phyloP scores from a whole-genome alignment of 2,888 invertebrate genomes.

The Thyatira batis region DNA sequence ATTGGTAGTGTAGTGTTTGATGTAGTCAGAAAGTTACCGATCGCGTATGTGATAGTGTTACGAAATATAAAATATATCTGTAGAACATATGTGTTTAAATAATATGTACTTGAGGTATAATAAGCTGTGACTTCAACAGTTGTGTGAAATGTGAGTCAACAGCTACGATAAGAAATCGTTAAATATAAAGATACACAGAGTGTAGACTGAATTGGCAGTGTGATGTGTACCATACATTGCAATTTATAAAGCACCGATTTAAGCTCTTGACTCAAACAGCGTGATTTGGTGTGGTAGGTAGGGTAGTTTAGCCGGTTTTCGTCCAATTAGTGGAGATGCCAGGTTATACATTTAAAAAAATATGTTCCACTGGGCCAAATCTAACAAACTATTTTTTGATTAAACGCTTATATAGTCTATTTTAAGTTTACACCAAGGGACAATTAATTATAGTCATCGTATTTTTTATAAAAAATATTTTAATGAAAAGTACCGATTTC shows the following conservation, averaged over 20 bases:
- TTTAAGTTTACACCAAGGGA: too few relatives aligned
- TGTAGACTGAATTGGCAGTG: neutral
- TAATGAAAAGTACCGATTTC: too few relatives aligned
- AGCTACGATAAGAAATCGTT: slow-evolving; percentile 8
- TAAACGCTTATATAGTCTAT: too few relatives aligned
- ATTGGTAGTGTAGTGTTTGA: neutral
- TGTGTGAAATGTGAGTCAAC: slow-evolving; percentile 30
- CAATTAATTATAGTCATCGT: too few relatives aligned
- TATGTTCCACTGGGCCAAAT: too few relatives aligned
- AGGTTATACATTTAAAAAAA: too few relatives aligned
- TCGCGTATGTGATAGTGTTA: neutral
- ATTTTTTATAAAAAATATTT: too few relatives aligned
- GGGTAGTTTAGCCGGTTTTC: neutral
- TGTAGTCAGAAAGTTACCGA: slow-evolving; percentile 6
- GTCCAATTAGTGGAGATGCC: too few relatives aligned
- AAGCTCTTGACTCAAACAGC: neutral
- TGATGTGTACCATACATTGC: neutral
- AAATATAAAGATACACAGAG: slow-evolving; percentile 1
- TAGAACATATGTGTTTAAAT: neutral
- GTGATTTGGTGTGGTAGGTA: neutral
- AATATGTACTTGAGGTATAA: neutral
- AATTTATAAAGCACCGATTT: neutral
- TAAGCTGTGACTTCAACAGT: slow-evolving; percentile 4
- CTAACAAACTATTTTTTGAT: too few relatives aligned
- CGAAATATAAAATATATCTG: neutral